These are phyloP conservation scores for Synergus japonicus DNA, from an alignment of 2,888 invertebrate species.

Conservation along the genomic window DNA sequence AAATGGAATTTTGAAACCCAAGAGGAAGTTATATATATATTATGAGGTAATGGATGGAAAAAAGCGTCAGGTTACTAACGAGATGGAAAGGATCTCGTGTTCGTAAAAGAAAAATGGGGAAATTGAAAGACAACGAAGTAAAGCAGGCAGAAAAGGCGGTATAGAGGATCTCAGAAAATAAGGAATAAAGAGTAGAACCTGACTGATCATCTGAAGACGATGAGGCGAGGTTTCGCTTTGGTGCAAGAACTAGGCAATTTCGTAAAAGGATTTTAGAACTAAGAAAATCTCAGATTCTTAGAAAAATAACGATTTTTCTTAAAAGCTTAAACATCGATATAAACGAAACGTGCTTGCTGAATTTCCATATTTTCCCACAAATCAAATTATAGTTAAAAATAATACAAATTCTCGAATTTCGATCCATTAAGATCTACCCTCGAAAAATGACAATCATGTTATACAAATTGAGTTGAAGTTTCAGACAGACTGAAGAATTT, in stretches of 20 bases:
- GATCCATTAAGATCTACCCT: no score
- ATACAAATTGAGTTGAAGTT: no score
- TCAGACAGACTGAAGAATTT: no score
- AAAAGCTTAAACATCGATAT: neutral
- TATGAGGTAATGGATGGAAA: slow-evolving; percentile 20
- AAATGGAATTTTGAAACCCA: neutral
- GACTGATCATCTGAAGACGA: slow-evolving; percentile 24
- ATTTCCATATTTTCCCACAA: no score
- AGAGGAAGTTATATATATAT: neutral
- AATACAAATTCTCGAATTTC: no score
- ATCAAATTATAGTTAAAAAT: no score
- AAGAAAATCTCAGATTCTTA: neutral
- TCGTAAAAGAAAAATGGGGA: slow-evolving; percentile 14
- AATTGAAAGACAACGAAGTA: slow-evolving; percentile 35
- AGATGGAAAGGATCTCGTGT: slow-evolving; percentile 31
- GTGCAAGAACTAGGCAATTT: neutral
- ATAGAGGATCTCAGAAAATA: slow-evolving; percentile 16
- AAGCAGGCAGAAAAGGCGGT: slow-evolving; percentile 16
- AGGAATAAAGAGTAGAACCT: slow-evolving; percentile 4
- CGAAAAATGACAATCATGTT: no score
- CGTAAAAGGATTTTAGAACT: neutral
- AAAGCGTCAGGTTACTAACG: slow-evolving; percentile 36
- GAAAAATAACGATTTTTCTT: neutral
- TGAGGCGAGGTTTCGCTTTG: neutral
- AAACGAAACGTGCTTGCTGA: no score